Evolutionary conservation across 2,113 vertebrate genomes (phyloP).

Genomic region (Catagonus wagneri): DNA sequence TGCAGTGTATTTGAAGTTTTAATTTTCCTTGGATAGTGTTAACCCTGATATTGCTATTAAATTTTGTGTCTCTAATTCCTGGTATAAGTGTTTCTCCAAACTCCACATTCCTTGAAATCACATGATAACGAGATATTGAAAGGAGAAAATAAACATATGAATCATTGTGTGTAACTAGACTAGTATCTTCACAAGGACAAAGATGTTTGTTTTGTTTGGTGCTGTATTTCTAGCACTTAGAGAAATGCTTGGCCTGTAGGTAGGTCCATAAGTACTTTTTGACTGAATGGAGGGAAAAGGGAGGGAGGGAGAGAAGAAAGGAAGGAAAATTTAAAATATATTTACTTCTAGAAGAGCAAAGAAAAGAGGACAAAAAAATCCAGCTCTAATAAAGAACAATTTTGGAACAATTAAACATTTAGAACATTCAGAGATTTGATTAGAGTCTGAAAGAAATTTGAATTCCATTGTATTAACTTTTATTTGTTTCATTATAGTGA

Average conservation of each 20-base stretch:
- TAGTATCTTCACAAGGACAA: not conserved
- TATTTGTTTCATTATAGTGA: slow-evolving; percentile 19
- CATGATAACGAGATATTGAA: not conserved
- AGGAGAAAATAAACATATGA: not conserved
- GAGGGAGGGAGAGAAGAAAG: not conserved
- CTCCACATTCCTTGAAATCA: not conserved
- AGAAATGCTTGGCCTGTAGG: not conserved
- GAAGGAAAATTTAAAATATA: not conserved
- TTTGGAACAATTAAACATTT: slow-evolving; percentile 37
- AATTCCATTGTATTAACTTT: not conserved
- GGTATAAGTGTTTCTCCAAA: not conserved
- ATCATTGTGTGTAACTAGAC: not conserved
- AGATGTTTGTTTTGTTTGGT: not conserved
- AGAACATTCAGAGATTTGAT: slow-evolving; percentile 25
- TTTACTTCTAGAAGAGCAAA: not conserved
- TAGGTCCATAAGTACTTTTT: not conserved
- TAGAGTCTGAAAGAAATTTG: slow-evolving; percentile 36
- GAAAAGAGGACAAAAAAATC: not conserved
- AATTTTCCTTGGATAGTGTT: not conserved
- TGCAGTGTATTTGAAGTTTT: not conserved
- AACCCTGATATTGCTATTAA: not conserved
- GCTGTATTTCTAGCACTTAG: not conserved
- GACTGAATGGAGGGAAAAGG: not conserved
- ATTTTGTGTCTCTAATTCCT: slow-evolving; percentile 36
- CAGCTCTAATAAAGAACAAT: not conserved